These are phyloP conservation scores for Elysia crispata DNA, from an alignment of 2,888 invertebrate genomes.

Conservation along the genomic window DNA sequence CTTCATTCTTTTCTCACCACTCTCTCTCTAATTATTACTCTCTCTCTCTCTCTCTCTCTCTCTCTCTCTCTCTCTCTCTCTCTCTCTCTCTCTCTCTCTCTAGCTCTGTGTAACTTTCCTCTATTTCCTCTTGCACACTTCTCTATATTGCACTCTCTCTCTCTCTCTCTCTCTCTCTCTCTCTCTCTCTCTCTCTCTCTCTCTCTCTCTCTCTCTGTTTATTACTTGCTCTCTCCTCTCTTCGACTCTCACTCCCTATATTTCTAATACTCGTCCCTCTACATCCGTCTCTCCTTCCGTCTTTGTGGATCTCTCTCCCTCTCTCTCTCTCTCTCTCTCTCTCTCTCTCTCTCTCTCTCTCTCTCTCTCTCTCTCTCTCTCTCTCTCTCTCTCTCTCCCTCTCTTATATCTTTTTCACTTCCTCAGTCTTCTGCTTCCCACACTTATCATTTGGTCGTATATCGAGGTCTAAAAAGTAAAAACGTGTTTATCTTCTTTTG, in stretches of 20 bases:
- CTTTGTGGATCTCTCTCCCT: too few relatives aligned
- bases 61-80: conserved; percentile 21
- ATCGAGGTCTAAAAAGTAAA: too few relatives aligned
- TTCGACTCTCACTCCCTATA: too few relatives aligned
- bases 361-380: too few relatives aligned
- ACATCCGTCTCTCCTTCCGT: too few relatives aligned
- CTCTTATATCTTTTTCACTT: too few relatives aligned
- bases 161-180: conserved; percentile 12
- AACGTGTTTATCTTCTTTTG: too few relatives aligned
- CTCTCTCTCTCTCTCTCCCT: too few relatives aligned
- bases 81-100: background rate
- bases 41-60: conserved; percentile 31
- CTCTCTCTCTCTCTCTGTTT: background rate
- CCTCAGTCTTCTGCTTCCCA: background rate
- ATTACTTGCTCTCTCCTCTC: background rate
- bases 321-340: conserved; percentile 31
- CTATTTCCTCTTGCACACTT: background rate
- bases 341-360: background rate
- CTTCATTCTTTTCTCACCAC: background rate
- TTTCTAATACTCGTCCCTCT: too few relatives aligned
- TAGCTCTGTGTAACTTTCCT: too few relatives aligned
- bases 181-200: conserved; percentile 31
- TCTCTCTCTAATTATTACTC: too few relatives aligned
- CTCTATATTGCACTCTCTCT: too few relatives aligned
- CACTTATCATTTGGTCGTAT: background rate